Conservation (phyloP, 2,113 vertebrate genomes). For the Polypterus senegalus region DNA sequence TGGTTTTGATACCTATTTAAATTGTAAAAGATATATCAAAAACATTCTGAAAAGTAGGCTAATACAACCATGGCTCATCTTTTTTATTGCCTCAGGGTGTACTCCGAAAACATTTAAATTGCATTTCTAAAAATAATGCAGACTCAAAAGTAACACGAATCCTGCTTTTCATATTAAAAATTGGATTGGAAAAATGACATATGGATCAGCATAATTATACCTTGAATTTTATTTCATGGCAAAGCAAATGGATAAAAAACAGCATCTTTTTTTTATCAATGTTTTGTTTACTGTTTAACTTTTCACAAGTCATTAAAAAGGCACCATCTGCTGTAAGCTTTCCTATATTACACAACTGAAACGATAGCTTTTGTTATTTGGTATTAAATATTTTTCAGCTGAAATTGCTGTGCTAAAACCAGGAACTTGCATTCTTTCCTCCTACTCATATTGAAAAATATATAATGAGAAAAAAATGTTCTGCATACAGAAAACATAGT, state of each 20-base stretch:
- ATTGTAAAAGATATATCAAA: neutral
- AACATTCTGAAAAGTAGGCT: neutral
- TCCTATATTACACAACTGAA: slow-evolving; percentile 44
- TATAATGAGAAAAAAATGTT: no score
- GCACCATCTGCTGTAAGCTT: slow-evolving; percentile 67
- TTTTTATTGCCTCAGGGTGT: slow-evolving; percentile 71
- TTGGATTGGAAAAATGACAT: slow-evolving; percentile 78
- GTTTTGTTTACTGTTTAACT: neutral
- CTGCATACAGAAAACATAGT: no score
- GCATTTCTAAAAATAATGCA: slow-evolving; percentile 74
- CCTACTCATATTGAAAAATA: no score
- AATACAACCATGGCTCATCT: neutral
- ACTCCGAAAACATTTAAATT: slow-evolving; percentile 74
- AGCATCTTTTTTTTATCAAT: neutral
- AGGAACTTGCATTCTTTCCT: no score
- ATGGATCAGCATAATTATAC: slow-evolving; percentile 78
- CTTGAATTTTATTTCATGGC: slow-evolving; percentile 71
- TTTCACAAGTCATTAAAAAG: slow-evolving; percentile 53
- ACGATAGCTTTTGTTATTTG: no score
- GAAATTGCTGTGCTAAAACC: no score
- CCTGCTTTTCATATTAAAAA: slow-evolving; percentile 73
- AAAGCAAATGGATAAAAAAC: slow-evolving; percentile 25
- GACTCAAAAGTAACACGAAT: slow-evolving; percentile 73
- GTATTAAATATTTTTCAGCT: no score
- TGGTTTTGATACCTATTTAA: neutral